Base-by-base conservation (phyloP, 2,113 vertebrate species). In the Brienomyrus brachyistius region DNA sequence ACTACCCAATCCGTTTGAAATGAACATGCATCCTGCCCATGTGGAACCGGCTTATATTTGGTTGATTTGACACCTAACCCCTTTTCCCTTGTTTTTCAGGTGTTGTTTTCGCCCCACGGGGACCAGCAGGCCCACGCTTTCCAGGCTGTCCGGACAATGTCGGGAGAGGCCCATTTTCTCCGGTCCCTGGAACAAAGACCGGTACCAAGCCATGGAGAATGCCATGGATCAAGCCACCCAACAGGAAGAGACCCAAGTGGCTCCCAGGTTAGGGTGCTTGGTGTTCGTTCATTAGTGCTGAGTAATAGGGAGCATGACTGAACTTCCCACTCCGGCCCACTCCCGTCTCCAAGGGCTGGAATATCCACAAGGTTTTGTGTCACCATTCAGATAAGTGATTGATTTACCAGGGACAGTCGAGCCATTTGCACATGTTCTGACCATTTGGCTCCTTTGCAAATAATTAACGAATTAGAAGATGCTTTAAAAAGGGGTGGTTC, bases 401-500 rank as follows among this genome's bases (percentile, higher is more conserved):
- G 45, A 85, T 85, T 51, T 51, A 50, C 0, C 11, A 50, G 83
- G 45, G 23, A 84, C 80, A 47, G 17, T 9, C 1, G 15, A 5
- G 77, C 23, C 27, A 0, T 82, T 52, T 52, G 51, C 51, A 52
- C 3, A 52, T 52, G 51, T 56, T 56, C 54, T 6, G 51, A 54
- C 15, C 51, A 54, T 54, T 83, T 8, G 45, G 40, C 19, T 43
- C 21, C 77, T 45, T 43, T 27, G 9, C 23, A 88, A 62, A 88
- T 35, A 59, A 52, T 62, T 88, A 84, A 84, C 43, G 21, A 95
- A 95, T 93, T 94, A 96, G 97, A 97, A 97, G 96, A 97, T 97
- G 97, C 96, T 95, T 95, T 94, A 59, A 59, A 59, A 23, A 59
- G 56, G 21, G 56, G 21, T n/a, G 56, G 56, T n/a, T 59, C 23